Base-by-base conservation (phyloP, 2,888 invertebrate genomes). In the Clusia tigrina region DNA sequence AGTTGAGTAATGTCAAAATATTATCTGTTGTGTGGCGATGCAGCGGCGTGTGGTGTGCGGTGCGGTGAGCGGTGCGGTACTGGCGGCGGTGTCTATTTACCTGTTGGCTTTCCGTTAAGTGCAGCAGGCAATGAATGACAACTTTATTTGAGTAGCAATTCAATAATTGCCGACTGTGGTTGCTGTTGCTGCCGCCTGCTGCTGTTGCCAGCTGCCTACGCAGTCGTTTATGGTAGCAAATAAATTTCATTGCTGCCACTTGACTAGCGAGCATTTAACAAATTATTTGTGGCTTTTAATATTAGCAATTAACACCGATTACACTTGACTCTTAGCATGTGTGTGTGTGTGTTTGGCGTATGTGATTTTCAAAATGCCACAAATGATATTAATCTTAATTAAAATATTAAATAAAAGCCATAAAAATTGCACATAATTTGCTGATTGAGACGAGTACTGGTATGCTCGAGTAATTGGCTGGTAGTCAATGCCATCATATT, bases 161-260 rank as follows among this genome's bases (percentile, higher is more conserved):
- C n/a, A n/a, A n/a, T n/a, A n/a, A 15, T 10, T 10, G 42, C n/a
- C 42, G 6, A n/a, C 6, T 42, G 42, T n/a, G 9, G n/a, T 42
- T 42, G 42, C 42, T 17, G n/a, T 42, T 42, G 42, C n/a, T 42
- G 42, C 42, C n/a, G 42, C 42, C n/a, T 42, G 42, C n/a, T 42
- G 42, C 42, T 32, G n/a, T 42, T 42, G 42, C n/a, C n/a, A n/a
- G 42, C 42, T 9, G 32, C 32, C 32, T 32, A 32, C 6, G 32
- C 32, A 32, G 32, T 6, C 32, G 32, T 12, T 9, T 32, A 32
- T 32, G 6, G 32, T 12, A 6, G 32, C 12, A 32, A 6, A 12
- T 32, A 32, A 9, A 32, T 9, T 32, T 32, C 32, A 32, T 32
- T 32, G 32, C 32, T 32, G 12, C 6, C 12, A 12, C n/a, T 32